These are phyloP conservation scores for Gasteruption jaculator DNA, from an alignment of 2,888 invertebrate species.

Conservation along the genomic window DNA sequence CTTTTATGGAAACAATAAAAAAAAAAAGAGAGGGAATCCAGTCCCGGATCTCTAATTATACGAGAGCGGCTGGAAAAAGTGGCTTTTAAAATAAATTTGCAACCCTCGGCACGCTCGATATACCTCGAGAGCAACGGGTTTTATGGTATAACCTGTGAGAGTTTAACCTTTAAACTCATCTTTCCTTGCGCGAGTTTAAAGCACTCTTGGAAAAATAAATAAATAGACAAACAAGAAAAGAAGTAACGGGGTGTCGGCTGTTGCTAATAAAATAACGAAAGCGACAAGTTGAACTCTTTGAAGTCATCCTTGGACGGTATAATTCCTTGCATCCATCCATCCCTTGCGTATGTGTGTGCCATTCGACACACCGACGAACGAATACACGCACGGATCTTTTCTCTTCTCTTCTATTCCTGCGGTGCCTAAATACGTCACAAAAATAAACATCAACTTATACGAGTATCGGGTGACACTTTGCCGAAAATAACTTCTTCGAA, in stretches of 20 bases:
- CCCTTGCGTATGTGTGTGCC: conserved; percentile 13
- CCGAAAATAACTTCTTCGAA: conserved; percentile 42
- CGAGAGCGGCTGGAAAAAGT: no score
- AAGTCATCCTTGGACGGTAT: conserved; percentile 34
- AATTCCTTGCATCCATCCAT: conserved; percentile 27
- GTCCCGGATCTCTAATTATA: no score
- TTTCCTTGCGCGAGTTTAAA: conserved; percentile 2
- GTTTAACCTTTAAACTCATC: no score
- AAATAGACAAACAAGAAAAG: conserved; percentile 23
- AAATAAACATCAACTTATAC: conserved; percentile 31
- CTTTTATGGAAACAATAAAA: no score
- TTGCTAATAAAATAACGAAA: no score
- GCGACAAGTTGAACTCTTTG: conserved; percentile 30
- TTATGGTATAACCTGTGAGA: no score
- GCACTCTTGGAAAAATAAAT: conserved; percentile 7
- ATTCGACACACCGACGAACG: no score
- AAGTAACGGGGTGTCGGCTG: conserved; percentile 29
- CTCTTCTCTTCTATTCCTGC: conserved; percentile 19
- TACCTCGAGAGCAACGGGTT: no score
- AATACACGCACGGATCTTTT: no score
- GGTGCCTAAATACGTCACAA: conserved; percentile 24
- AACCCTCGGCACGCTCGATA: no score
- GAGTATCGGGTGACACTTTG: conserved; percentile 34
- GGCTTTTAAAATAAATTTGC: no score
- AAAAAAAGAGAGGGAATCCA: no score